phyloP scores from a whole-genome alignment of 2,888 invertebrate species.

The Gibbula magus region DNA sequence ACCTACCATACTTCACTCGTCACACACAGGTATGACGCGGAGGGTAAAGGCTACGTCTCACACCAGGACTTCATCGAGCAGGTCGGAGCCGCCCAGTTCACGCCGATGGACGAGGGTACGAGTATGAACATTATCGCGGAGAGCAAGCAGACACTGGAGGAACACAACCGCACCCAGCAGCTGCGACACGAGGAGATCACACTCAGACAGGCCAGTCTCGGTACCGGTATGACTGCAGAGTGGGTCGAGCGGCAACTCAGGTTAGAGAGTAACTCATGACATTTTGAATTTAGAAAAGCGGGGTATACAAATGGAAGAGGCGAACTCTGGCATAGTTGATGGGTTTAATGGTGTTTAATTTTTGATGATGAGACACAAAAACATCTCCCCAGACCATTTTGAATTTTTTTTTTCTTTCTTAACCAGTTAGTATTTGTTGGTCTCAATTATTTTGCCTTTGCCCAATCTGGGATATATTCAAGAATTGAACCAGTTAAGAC shows the following conservation, averaged over 20 bases:
- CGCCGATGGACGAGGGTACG: constrained; percentile 67
- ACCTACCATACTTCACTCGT: neutral
- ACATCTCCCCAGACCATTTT: too few relatives aligned
- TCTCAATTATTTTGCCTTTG: too few relatives aligned
- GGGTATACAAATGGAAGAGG: too few relatives aligned
- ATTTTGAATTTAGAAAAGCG: too few relatives aligned
- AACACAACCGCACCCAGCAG: constrained; percentile 64
- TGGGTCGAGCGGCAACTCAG: constrained; percentile 66
- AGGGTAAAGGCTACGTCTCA: constrained; percentile 63
- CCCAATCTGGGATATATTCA: too few relatives aligned
- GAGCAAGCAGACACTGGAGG: constrained; percentile 59
- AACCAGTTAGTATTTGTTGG: too few relatives aligned
- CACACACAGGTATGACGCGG: constrained; percentile 64
- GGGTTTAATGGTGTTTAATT: too few relatives aligned
- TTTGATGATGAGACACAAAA: too few relatives aligned
- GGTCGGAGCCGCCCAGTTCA: constrained; percentile 66
- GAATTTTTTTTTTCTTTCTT: too few relatives aligned
- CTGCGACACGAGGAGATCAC: constrained; percentile 68
- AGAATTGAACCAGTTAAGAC: too few relatives aligned
- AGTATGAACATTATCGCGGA: constrained; percentile 64
- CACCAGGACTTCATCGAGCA: constrained; percentile 67
- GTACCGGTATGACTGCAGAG: constrained; percentile 60
- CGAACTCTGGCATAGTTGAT: too few relatives aligned
- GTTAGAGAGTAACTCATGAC: constrained; percentile 49
- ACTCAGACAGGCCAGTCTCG: constrained; percentile 64